Evolutionary conservation across 2,113 vertebrate genomes (phyloP), one percentile per base, ranked within the genome.

Genomic region (Ploceus nigricollis): DNA sequence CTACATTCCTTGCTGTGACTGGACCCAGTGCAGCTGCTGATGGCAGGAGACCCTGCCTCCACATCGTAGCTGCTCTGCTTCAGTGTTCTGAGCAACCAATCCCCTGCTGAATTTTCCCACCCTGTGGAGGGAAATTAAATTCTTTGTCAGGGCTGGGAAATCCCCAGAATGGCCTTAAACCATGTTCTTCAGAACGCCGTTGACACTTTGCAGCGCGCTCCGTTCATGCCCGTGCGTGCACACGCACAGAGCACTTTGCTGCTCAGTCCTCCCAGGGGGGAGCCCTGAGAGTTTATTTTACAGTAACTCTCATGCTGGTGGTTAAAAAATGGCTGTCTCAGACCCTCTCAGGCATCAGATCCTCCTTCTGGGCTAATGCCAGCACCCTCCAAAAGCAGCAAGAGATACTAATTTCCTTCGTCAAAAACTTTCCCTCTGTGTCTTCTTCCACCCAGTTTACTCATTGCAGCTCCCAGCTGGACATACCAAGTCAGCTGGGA

Each of bases 151-250:
- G 84, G 58, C 64, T 5, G 82, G 96, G 95, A 96, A 96, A 83
- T 95, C 86, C 93, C 96, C 94, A 35, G 80, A 40, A 94, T 83
- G 86, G 89, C 89, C 95, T 89, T 75, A 73, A 96, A 93, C 60
- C 89, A 70, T 2, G 17, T 80, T 95, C 44, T 93, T 28, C 68
- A 77, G 65, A 63, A 25, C 0, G 3, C 51, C 35, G 64, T 40
- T 56, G 22, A 92, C 68, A 28, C 71, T 85, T 31, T 28, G 58
- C 92, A 63, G 80, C 5, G 44, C 20, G 42, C 63, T 92, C 76
- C 37, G 76, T 94, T 95, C 86, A 73, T 86, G 90, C 68, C 86
- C 3, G 1, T 69, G 4, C 57, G 79, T 96, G 95, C 82, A 81
- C 68, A 54, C 1, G 5, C 80, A 75, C 71, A 40, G 58, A 88